A percentile compares a stretch with the other conserved stretches of the same genome.
phyloP scores from a whole-genome alignment of 2,113 vertebrate genomes.

The sheep (Ovis aries) region DNA sequence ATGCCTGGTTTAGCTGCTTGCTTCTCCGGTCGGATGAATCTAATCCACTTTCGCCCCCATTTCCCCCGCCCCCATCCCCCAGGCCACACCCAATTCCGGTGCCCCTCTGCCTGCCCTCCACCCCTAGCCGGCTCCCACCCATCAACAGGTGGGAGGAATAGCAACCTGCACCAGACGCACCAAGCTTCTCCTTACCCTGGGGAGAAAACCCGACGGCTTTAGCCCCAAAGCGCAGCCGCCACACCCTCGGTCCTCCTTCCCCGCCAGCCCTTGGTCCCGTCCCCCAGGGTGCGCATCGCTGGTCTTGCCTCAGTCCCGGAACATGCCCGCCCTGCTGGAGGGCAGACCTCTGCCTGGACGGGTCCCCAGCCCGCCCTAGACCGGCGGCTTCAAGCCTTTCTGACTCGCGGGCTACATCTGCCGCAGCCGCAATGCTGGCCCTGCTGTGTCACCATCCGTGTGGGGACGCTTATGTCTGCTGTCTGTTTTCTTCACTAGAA shows the following conservation, averaged over 20 bases:
- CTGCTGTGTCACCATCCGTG: not conserved
- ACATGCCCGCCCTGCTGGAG: not conserved
- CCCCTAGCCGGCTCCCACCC: not conserved
- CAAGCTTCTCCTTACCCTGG: too few species aligned
- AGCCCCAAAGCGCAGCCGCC: not conserved
- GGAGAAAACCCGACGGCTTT: not conserved
- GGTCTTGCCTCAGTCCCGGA: not conserved
- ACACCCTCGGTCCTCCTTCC: not conserved
- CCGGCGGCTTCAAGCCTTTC: not conserved
- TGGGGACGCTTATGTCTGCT: not conserved
- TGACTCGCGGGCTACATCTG: not conserved
- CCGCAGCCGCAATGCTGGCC: too few species aligned
- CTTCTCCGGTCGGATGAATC: fast-evolving
- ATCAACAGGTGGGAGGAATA: fast-evolving
- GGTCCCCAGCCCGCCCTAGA: not conserved
- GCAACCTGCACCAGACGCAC: not conserved
- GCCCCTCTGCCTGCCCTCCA: not conserved
- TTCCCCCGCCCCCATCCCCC: too few species aligned
- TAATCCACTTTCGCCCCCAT: not conserved
- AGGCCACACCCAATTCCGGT: fast-evolving
- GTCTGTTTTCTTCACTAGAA: not conserved
- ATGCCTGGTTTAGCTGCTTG: not conserved
- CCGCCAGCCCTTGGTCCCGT: fast-evolving
- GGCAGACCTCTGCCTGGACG: not conserved
- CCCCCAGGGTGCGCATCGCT: fast-evolving